Percentiles rank a stretch among this genome's conserved stretches.
These are phyloP conservation scores for Elephas maximus DNA, from an alignment of 2,113 vertebrate genomes.

Conservation along the genomic window DNA sequence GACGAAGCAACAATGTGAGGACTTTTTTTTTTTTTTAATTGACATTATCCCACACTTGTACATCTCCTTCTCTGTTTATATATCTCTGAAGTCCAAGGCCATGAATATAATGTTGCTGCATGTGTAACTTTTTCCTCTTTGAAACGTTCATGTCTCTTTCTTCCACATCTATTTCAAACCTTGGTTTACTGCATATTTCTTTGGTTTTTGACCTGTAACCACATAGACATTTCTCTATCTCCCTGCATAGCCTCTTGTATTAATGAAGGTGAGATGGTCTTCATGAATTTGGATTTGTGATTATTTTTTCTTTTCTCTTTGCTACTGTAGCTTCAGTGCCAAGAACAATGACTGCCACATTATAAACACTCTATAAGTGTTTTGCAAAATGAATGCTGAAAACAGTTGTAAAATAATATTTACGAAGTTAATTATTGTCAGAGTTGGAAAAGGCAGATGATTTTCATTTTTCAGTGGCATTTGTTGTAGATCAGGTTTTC, in stretches of 20 bases:
- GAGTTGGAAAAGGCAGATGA: neutral
- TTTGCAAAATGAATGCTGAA: neutral
- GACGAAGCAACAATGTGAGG: no score
- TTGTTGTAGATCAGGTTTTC: neutral
- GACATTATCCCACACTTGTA: rapidly evolving
- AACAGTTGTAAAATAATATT: slow-evolving; percentile 1
- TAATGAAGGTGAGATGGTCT: neutral
- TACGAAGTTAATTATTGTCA: neutral
- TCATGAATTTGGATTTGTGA: neutral
- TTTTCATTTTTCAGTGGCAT: neutral
- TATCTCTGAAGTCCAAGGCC: neutral
- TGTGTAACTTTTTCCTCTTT: neutral
- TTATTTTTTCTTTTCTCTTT: neutral
- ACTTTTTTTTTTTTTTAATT: neutral
- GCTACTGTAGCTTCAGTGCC: neutral
- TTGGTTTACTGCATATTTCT: neutral
- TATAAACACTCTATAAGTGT: neutral
- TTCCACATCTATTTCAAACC: neutral
- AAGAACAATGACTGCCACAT: neutral
- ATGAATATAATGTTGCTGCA: neutral
- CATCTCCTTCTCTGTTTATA: neutral
- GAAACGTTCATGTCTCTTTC: neutral
- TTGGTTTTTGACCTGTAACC: neutral
- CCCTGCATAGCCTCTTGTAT: neutral
- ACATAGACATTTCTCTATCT: neutral